Conservation (phyloP, 2,888 invertebrate species). For the Beris morrisii region DNA sequence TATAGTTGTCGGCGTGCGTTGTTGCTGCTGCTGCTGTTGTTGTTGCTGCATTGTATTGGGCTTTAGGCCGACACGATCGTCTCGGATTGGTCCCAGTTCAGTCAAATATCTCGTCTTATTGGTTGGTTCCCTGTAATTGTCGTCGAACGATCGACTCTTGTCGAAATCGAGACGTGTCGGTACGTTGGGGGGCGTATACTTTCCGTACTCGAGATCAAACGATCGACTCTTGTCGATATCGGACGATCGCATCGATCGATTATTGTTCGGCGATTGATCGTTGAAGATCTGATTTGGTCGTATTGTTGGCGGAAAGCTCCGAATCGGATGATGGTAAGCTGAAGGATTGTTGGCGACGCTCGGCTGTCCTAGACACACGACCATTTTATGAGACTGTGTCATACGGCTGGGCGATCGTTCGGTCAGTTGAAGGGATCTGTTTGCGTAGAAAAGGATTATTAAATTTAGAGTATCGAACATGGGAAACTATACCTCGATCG, state of each 20-base stretch:
- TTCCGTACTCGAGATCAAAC: conserved; percentile 54
- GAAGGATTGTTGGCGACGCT: conserved; percentile 14
- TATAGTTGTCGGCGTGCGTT: conserved; percentile 10
- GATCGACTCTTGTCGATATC: conserved; percentile 55
- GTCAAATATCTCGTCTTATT: conserved; percentile 47
- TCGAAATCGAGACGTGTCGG: conserved; percentile 51
- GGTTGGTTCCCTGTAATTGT: conserved; percentile 51
- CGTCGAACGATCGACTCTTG: conserved; percentile 55
- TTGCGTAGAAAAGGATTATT: too few relatives aligned
- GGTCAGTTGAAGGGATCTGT: conserved; percentile 65
- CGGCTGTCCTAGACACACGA: conserved; percentile 46
- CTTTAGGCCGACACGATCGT: conserved; percentile 20
- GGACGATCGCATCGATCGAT: conserved; percentile 37
- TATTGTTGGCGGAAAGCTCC: conserved; percentile 48
- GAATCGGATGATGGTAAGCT: conserved; percentile 31
- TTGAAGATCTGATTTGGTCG: conserved; percentile 45
- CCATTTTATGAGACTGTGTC: conserved; percentile 49
- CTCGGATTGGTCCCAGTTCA: conserved; percentile 41
- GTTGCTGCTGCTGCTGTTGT: not conserved
- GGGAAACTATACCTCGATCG: conserved; percentile 50
- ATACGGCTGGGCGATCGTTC: conserved; percentile 60
- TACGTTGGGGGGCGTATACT: conserved; percentile 45
- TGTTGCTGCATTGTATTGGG: conserved; percentile 16
- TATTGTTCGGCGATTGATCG: conserved; percentile 17
- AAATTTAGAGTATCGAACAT: not conserved